phyloP scores from a whole-genome alignment of 2,888 invertebrate genomes.

The Thumatha senex region DNA sequence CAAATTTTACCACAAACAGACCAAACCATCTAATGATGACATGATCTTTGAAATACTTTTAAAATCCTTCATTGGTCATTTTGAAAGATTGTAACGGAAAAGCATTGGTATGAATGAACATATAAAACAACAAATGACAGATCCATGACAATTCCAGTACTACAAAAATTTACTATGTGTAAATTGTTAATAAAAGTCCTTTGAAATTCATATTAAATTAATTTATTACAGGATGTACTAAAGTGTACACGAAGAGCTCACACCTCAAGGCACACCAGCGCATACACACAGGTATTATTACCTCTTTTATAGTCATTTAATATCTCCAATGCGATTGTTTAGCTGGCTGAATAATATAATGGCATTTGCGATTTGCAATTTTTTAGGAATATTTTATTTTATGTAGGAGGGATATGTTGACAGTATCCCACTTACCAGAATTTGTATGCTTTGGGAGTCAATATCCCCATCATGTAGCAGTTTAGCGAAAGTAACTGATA shows the following conservation, averaged over 20 bases:
- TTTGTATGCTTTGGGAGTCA: conserved; percentile 1
- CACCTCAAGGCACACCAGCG: conserved; percentile 98
- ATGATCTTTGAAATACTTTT: too few relatives aligned
- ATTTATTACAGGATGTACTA: conserved; percentile 91
- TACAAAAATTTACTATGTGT: too few relatives aligned
- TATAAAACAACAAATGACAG: not conserved
- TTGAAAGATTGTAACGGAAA: too few relatives aligned
- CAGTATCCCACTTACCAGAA: too few relatives aligned
- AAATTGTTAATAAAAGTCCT: not conserved
- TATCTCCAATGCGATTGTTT: conserved; percentile 22
- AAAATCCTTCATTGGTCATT: too few relatives aligned
- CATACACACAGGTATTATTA: conserved; percentile 95
- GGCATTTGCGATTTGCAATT: conserved; percentile 38
- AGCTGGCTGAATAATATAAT: conserved; percentile 3
- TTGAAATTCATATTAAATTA: not conserved
- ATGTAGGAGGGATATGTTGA: not conserved
- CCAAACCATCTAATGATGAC: too few relatives aligned
- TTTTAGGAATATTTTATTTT: conserved; percentile 7
- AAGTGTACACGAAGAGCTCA: conserved; percentile 99
- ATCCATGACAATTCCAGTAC: not conserved
- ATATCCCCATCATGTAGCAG: conserved; percentile 14
- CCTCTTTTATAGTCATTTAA: conserved; percentile 29
- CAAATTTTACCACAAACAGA: not conserved
- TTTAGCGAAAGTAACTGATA: conserved; percentile 36
- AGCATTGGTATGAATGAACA: not conserved